A percentile compares a stretch with the other conserved stretches of the same genome.
Conservation (phyloP, 2,113 vertebrate genomes). For the Brachionichthys hirsutus region DNA sequence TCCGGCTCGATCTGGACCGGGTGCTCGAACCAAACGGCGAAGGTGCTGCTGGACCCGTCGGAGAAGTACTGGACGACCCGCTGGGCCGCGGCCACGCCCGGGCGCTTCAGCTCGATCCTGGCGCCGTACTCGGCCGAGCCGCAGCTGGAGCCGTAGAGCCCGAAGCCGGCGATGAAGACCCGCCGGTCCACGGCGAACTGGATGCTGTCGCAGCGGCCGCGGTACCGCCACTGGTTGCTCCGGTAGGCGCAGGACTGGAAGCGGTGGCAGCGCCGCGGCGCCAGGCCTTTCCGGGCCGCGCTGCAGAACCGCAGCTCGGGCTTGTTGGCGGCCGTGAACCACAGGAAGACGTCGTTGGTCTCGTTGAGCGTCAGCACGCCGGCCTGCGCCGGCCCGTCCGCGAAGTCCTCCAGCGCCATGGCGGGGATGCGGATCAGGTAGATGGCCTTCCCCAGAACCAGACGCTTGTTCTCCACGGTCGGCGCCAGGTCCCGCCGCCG, state of each 20-base stretch:
- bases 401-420: conserved; percentile 95
- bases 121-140: conserved; percentile 95
- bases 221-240: conserved; percentile 98
- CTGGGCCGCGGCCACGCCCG: conserved; percentile 88
- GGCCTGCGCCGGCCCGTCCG: conserved; percentile 93
- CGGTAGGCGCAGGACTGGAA: conserved; percentile 98
- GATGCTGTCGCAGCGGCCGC: conserved; percentile 97
- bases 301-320: conserved; percentile 89
- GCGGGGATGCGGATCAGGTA: conserved; percentile 95
- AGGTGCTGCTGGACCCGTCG: conserved; percentile 95
- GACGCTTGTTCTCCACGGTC: conserved; percentile 90
- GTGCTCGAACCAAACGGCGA: conserved; percentile 93
- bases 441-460: conserved; percentile 91
- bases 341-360: conserved; percentile 97
- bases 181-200: conserved; percentile 96
- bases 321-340: conserved; percentile 95
- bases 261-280: conserved; percentile 93
- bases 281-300: conserved; percentile 87
- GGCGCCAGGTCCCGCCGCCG: conserved; percentile 83
- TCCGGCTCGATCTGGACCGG: conserved; percentile 97
- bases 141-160: conserved; percentile 95
- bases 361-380: conserved; percentile 93
- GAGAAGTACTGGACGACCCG: conserved; percentile 95
- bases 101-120: conserved; percentile 95
- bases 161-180: conserved; percentile 94